A percentile compares a stretch with the other conserved stretches of the same genome.
Evolutionary conservation across 2,888 invertebrate species (phyloP).

Genomic region (Polymixis flavicincta): DNA sequence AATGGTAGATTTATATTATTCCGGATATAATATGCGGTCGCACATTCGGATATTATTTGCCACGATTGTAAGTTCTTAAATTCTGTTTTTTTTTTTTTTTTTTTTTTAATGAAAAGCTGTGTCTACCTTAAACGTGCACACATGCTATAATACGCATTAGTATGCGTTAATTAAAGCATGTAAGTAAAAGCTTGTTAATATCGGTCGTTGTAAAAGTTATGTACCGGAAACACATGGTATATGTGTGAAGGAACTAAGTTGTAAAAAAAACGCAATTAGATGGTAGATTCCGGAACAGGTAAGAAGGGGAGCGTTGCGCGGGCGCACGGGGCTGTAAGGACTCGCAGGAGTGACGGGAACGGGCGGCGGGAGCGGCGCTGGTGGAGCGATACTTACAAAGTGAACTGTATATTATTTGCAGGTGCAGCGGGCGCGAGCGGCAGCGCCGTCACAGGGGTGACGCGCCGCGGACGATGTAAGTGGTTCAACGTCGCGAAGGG

Average conservation of each 20-base stretch:
- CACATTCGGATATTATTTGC: constrained; percentile 5
- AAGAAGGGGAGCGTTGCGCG: constrained; percentile 49
- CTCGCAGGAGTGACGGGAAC: constrained; percentile 18
- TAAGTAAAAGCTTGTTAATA: constrained; percentile 32
- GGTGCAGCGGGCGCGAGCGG: constrained; percentile 80
- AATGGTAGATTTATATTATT: not conserved
- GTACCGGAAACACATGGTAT: constrained; percentile 52
- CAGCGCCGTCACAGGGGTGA: constrained; percentile 89
- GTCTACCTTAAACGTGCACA: not conserved
- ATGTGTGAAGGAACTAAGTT: constrained; percentile 55
- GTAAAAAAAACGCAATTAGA: constrained; percentile 56
- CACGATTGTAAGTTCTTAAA: not conserved
- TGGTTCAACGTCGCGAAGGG: constrained; percentile 99
- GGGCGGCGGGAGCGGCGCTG: constrained; percentile 25
- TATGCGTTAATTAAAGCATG: constrained; percentile 24
- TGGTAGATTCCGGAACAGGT: constrained; percentile 56
- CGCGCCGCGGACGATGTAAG: constrained; percentile 96
- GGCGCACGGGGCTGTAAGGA: constrained; percentile 29
- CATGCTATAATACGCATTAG: not conserved
- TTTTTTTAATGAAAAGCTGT: not conserved
- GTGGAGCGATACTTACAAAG: constrained; percentile 54
- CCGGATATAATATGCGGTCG: not conserved
- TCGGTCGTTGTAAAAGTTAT: constrained; percentile 41
- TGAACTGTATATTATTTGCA: constrained; percentile 73
- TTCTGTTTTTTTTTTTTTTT: not conserved